Evolutionary conservation across 2,113 vertebrate genomes (phyloP), one percentile per base, ranked within the genome.

Genomic region (Sinocyclocheilus anshuiensis): DNA sequence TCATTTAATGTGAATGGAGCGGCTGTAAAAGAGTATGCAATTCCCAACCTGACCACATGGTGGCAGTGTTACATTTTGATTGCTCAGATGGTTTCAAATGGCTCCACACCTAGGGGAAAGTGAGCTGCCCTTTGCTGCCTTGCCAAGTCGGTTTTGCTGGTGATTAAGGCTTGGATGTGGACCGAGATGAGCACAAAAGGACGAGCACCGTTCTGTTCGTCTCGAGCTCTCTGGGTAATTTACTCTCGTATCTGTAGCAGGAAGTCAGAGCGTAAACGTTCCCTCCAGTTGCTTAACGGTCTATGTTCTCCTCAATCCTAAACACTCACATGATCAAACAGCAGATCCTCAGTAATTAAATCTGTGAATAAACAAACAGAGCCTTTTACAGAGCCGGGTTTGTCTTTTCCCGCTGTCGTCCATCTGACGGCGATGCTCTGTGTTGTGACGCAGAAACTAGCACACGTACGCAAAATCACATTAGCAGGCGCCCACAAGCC

Each of bases 61-160:
- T 88, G 90, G 89, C 87, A 88, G 77, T 87, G 59, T 84, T 86
- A 81, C 36, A 26, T 86, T 50, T 80, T 61, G 63, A 69, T 78
- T 82, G 36, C 50, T 20, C 45, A 48, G 11, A 3, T 48, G 45
- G 2, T 48, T 48, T 0, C 24, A 42, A 55, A 67, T 61, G 74
- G 26, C 36, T 65, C n/a, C 42, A 50, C 80, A 83, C 80, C 69
- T 36, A 67, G 29, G 61, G 45, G 18, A 39, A 53, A 22, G 59
- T 8, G 45, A 42, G 55, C 29, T 16, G 24, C n/a, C 53, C 71
- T 33, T 36, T 69, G 39, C 71, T 15, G 7, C 13, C 79, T 26
- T 22, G 79, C 79, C 61, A 81, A 65, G 61, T 50, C 39, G 2
- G 45, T 81, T 74, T 48, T 33, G 33, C 77, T n/a, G 26, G 72